Evolutionary conservation across 1,140 invertebrate genomes (phyloP).

Genomic region (Ridgeia piscesae): DNA sequence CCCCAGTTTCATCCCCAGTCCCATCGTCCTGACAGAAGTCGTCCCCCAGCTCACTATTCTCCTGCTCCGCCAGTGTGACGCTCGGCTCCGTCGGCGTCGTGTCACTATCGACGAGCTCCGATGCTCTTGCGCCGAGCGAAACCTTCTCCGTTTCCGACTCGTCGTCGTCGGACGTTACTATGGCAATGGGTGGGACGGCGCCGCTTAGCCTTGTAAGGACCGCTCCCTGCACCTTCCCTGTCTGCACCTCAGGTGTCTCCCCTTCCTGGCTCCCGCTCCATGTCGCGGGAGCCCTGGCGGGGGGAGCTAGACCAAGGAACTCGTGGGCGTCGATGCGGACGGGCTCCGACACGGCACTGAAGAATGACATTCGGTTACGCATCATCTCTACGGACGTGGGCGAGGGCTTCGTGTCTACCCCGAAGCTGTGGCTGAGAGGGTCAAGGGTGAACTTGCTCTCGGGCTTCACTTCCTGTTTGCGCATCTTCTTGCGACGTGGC

Average conservation of each 20-base stretch:
- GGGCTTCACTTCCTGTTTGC: constrained; percentile 23
- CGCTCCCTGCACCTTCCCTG: constrained; percentile 3
- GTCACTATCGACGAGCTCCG: not conserved
- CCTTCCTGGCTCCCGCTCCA: not conserved
- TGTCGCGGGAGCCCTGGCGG: not conserved
- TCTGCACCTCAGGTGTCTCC: constrained; percentile 3
- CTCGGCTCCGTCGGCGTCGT: constrained; percentile 68
- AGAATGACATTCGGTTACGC: constrained; percentile 28
- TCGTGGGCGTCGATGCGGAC: constrained; percentile 29
- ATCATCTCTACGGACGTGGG: constrained; percentile 22
- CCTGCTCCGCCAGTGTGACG: constrained; percentile 34
- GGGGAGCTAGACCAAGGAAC: constrained; percentile 26
- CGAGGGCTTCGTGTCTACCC: constrained; percentile 25
- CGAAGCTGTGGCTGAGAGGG: constrained; percentile 24
- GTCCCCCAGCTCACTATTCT: constrained; percentile 48
- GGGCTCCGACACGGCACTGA: constrained; percentile 25
- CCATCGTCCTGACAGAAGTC: constrained; percentile 65
- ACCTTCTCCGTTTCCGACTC: constrained; percentile 16
- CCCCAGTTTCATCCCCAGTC: constrained; percentile 41
- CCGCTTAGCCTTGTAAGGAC: not conserved
- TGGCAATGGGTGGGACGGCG: not conserved
- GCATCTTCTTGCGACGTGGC: not conserved
- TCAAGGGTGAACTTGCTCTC: constrained; percentile 31
- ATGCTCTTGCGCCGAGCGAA: constrained; percentile 60
- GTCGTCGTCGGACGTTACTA: not conserved